Conservation (phyloP, 1,140 invertebrate species). For the Plectrocnemia conspersa region DNA sequence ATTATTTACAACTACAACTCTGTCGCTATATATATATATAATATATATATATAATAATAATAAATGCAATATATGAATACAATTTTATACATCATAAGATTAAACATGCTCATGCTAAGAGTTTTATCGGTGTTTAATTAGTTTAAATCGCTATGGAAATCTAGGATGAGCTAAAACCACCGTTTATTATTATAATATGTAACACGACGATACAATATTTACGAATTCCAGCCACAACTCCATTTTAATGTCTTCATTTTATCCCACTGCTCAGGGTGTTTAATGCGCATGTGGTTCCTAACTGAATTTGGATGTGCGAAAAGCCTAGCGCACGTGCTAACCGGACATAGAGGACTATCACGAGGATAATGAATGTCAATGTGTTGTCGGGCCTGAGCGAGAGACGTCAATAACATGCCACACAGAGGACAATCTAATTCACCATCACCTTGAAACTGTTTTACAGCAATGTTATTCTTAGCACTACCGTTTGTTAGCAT, state of each 20-base stretch:
- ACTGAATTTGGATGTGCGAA: constrained; percentile 79
- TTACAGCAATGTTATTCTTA: constrained; percentile 17
- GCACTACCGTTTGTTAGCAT: constrained; percentile 22
- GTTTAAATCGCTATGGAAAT: too few relatives aligned
- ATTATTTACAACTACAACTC: constrained; percentile 5
- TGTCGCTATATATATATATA: constrained; percentile 15
- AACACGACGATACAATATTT: constrained; percentile 1
- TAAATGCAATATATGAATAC: constrained; percentile 4
- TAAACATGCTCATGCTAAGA: constrained; percentile 4
- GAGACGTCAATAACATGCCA: constrained; percentile 57
- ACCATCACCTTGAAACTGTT: constrained; percentile 52
- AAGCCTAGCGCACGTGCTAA: constrained; percentile 63
- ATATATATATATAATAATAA: not conserved
- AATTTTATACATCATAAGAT: not conserved
- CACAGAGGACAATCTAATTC: constrained; percentile 56
- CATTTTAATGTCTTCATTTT: constrained; percentile 77
- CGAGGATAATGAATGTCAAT: constrained; percentile 75
- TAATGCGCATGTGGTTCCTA: constrained; percentile 76
- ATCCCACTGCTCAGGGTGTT: constrained; percentile 73
- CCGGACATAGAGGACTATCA: constrained; percentile 73
- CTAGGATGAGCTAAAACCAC: too few relatives aligned
- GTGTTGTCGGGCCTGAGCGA: constrained; percentile 64
- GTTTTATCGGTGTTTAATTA: too few relatives aligned
- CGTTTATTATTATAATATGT: constrained; percentile 21
- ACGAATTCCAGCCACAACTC: constrained; percentile 54